phyloP scores from a whole-genome alignment of 1,140 invertebrate species.

The Hesperophylax magnus region DNA sequence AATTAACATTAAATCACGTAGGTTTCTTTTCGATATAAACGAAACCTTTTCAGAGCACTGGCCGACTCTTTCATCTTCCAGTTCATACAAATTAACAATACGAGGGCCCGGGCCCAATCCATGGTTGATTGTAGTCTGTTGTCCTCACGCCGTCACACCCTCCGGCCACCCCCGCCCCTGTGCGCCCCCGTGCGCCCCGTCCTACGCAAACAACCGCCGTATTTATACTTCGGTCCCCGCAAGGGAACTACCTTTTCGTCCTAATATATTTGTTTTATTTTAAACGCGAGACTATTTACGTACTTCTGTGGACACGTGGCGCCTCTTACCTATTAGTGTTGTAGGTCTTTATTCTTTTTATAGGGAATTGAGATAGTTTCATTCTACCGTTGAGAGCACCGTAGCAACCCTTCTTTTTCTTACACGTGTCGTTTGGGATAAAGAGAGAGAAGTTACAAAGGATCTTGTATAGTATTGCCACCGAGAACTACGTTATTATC shows the following conservation, averaged over 20 bases:
- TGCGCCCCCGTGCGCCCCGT: background rate
- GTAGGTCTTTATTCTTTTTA: background rate
- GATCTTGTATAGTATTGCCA: too few species aligned
- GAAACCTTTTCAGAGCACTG: background rate
- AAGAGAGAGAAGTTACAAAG: too few species aligned
- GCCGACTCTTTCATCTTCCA: background rate
- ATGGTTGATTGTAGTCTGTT: background rate
- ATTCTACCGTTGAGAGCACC: too few species aligned
- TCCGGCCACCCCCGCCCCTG: too few species aligned
- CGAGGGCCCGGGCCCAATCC: background rate
- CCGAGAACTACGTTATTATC: too few species aligned
- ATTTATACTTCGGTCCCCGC: slow-evolving; percentile 25
- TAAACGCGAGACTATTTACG: slow-evolving; percentile 15
- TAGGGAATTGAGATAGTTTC: background rate
- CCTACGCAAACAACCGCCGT: slow-evolving; percentile 27
- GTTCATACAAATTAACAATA: too few species aligned
- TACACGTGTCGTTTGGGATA: too few species aligned
- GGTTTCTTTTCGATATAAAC: too few species aligned
- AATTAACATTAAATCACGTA: too few species aligned
- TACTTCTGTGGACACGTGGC: slow-evolving; percentile 23
- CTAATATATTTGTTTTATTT: slow-evolving; percentile 28
- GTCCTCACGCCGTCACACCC: background rate
- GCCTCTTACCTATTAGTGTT: background rate
- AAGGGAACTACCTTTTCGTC: slow-evolving; percentile 17
- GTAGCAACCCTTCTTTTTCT: too few species aligned